Conservation (phyloP, 2,888 invertebrate species). For the Syrista parreyssii region DNA sequence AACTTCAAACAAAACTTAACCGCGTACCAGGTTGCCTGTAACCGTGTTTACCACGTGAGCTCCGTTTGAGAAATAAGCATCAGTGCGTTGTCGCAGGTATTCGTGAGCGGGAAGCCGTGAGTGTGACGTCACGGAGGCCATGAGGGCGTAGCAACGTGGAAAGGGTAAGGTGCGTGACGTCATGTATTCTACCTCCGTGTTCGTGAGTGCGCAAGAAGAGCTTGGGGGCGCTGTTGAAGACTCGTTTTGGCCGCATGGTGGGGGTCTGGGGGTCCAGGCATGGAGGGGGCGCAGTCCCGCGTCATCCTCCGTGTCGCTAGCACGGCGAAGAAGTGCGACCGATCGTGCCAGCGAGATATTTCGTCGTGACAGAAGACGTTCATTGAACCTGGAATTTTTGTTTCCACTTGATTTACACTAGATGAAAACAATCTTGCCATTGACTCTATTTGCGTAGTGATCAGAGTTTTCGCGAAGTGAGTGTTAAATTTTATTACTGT, state of each 20-base stretch:
- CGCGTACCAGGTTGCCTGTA: neutral
- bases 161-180: constrained; percentile 31
- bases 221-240: constrained; percentile 38
- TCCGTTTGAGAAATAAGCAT: neutral
- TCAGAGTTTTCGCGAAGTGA: neutral
- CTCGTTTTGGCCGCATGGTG: constrained; percentile 43
- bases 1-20: neutral
- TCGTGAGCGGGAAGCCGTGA: neutral
- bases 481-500: neutral
- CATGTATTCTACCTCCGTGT: constrained; percentile 27
- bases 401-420: neutral
- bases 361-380: neutral
- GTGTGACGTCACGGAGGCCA: neutral
- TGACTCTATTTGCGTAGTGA: neutral
- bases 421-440: neutral
- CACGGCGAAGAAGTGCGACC: constrained; percentile 32
- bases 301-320: constrained; percentile 57
- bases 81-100: neutral
- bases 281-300: constrained; percentile 61
- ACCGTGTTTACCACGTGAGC: neutral
- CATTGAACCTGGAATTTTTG: neutral
- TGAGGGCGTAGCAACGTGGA: neutral
- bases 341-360: neutral
- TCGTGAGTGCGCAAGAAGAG: constrained; percentile 30
- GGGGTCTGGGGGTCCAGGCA: constrained; percentile 49